These are phyloP conservation scores for Cerastoderma edule DNA, from an alignment of 2,888 invertebrate genomes.

Conservation along the genomic window DNA sequence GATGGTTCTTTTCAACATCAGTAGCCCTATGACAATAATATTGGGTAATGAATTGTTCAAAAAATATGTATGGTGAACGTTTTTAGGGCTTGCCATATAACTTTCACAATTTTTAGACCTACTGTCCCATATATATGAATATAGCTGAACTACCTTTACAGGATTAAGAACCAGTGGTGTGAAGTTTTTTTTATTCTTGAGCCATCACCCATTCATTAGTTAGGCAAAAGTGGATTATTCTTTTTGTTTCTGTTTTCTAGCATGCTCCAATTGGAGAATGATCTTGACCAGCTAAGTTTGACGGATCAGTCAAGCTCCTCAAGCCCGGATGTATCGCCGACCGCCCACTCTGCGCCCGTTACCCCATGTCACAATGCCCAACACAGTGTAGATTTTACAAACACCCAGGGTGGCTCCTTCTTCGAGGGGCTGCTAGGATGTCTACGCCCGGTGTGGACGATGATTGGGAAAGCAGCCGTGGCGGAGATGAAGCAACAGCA, in stretches of 20 bases:
- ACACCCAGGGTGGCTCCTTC: conserved; percentile 76
- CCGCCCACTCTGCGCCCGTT: conserved; percentile 79
- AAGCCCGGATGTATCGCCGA: conserved; percentile 73
- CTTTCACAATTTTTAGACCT: no score
- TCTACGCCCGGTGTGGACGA: conserved; percentile 93
- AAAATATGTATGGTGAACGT: no score
- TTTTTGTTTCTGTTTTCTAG: conserved; percentile 69
- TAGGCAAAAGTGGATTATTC: no score
- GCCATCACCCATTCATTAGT: no score
- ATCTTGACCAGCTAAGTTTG: conserved; percentile 77
- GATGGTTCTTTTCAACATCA: no score
- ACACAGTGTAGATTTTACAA: conserved; percentile 75
- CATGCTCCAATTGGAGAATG: conserved; percentile 82
- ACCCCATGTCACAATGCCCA: conserved; percentile 73
- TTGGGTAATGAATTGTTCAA: no score
- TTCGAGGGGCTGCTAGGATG: conserved; percentile 91
- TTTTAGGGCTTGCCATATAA: no score
- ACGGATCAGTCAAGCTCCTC: conserved; percentile 72
- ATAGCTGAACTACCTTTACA: no score
- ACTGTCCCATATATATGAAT: no score
- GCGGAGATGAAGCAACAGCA: conserved; percentile 82
- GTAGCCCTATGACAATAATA: no score
- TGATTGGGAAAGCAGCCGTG: conserved; percentile 90
- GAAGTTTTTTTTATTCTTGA: no score
- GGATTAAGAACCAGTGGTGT: no score